Percentiles rank a stretch among this genome's conserved stretches.
Conservation (phyloP, 2,888 invertebrate genomes). For the Pardosa pseudoannulata region DNA sequence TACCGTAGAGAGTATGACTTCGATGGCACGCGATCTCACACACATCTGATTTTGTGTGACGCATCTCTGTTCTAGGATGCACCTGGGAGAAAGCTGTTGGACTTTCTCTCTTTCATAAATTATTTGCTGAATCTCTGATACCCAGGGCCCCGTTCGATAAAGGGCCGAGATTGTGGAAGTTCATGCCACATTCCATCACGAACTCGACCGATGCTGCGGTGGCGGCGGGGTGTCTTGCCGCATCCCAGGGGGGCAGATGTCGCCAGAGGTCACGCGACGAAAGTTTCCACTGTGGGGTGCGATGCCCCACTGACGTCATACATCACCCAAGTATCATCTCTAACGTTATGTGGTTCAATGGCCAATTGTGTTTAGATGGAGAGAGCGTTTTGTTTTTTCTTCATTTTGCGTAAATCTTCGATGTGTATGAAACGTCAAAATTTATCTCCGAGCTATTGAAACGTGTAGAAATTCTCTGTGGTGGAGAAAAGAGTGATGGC, state of each 20-base stretch:
- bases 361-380: not conserved
- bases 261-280: conserved; percentile 60
- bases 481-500: too few relatives aligned
- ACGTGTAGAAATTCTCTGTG: too few relatives aligned
- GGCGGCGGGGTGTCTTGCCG: not conserved
- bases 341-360: conserved; percentile 22
- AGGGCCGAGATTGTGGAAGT: conserved; percentile 44
- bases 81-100: not conserved
- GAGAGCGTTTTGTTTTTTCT: too few relatives aligned
- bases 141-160: conserved; percentile 23
- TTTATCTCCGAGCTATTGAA: too few relatives aligned
- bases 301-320: conserved; percentile 38
- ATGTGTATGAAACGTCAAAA: too few relatives aligned
- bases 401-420: too few relatives aligned
- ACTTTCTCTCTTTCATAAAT: conserved; percentile 16
- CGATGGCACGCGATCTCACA: too few relatives aligned
- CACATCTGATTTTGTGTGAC: too few relatives aligned
- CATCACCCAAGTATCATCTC: conserved; percentile 36
- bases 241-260: conserved; percentile 2
- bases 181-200: conserved; percentile 59
- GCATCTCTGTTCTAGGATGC: not conserved
- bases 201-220: conserved; percentile 22
- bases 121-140: not conserved
- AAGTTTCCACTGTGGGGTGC: conserved; percentile 61
- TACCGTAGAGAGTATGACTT: too few relatives aligned